Conservation (phyloP, 2,888 invertebrate species). For the Thera britannica region DNA sequence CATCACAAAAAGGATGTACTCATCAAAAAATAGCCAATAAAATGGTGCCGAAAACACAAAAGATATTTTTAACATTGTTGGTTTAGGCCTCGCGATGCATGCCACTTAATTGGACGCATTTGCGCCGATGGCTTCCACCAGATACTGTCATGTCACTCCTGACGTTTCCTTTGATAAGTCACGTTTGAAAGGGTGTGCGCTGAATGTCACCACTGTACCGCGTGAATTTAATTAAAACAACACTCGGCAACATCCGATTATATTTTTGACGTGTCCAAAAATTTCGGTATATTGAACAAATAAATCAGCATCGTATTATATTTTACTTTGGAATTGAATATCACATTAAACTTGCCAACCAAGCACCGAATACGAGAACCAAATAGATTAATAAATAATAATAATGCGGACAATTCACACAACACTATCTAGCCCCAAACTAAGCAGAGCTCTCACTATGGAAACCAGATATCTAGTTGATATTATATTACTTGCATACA, state of each 20-base stretch:
- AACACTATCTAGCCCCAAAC: too few species aligned
- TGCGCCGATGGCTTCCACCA: constrained; percentile 65
- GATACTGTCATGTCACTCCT: constrained; percentile 77
- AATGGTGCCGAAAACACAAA: constrained; percentile 30
- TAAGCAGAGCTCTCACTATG: too few species aligned
- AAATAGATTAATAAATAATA: too few species aligned
- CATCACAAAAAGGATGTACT: constrained; percentile 21
- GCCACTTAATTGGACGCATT: constrained; percentile 70
- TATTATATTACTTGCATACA: too few species aligned
- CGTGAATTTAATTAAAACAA: constrained; percentile 68
- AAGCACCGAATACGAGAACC: too few species aligned
- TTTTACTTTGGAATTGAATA: background rate
- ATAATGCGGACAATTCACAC: too few species aligned
- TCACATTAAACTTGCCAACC: too few species aligned
- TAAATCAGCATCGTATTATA: background rate
- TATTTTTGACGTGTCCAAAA: constrained; percentile 26
- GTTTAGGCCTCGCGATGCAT: constrained; percentile 54
- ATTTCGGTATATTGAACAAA: constrained; percentile 2
- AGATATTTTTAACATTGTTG: constrained; percentile 46
- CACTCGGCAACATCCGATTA: constrained; percentile 41
- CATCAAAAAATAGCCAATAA: constrained; percentile 29
- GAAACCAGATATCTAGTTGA: too few species aligned
- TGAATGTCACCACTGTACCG: constrained; percentile 59
- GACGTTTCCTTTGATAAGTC: constrained; percentile 75
- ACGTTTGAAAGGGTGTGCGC: constrained; percentile 68